phyloP scores from a whole-genome alignment of 2,888 invertebrate species.

The Hypena proboscidalis region DNA sequence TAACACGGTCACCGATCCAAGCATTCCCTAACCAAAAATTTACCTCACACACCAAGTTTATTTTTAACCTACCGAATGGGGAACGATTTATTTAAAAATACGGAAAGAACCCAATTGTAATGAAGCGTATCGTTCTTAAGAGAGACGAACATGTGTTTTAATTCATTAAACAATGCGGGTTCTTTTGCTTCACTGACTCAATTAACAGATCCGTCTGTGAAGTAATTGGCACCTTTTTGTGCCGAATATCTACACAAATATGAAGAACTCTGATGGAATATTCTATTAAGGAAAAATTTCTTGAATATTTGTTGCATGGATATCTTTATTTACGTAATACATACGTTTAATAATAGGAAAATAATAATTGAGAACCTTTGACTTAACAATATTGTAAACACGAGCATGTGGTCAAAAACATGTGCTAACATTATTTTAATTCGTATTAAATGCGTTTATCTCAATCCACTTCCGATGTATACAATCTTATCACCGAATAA shows the following conservation, averaged over 20 bases:
- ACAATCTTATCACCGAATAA: conserved; percentile 18
- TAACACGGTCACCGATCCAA: too few species aligned
- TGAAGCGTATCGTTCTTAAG: not conserved
- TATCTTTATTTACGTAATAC: too few species aligned
- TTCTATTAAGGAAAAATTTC: too few species aligned
- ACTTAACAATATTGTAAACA: too few species aligned
- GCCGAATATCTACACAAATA: too few species aligned
- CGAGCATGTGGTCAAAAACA: too few species aligned
- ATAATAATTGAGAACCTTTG: too few species aligned
- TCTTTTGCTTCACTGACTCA: conserved; percentile 1
- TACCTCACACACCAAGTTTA: not conserved
- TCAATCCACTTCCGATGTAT: conserved; percentile 30
- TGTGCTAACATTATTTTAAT: conserved; percentile 5
- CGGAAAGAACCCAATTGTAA: not conserved
- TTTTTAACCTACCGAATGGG: not conserved
- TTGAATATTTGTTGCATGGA: too few species aligned
- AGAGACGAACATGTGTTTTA: not conserved
- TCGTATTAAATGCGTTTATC: conserved; percentile 18
- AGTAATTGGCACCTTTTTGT: not conserved
- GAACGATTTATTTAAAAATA: conserved; percentile 6
- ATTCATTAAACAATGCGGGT: not conserved
- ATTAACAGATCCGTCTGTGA: not conserved
- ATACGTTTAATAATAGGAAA: too few species aligned
- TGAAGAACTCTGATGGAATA: too few species aligned
- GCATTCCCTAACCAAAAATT: too few species aligned